Percentiles rank a stretch among this genome's conserved stretches.
phyloP scores from a whole-genome alignment of 2,113 vertebrate species.

The Centrocercus urophasianus region DNA sequence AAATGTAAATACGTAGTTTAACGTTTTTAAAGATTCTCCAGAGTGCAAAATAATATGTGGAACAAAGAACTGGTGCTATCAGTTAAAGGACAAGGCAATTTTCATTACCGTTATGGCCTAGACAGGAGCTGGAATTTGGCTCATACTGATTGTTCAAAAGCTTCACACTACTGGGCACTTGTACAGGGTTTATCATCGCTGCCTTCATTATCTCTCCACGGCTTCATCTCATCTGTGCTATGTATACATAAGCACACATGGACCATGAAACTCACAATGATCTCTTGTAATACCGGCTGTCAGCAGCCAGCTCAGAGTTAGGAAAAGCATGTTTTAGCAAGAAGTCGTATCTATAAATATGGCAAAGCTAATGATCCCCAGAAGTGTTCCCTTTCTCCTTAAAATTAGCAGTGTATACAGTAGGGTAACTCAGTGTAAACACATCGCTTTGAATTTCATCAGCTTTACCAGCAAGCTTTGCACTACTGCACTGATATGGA shows the following conservation, averaged over 20 bases:
- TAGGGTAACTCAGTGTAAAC: constrained; percentile 25
- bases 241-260: neutral
- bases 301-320: neutral
- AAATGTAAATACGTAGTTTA: neutral
- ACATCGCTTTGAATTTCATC: constrained; percentile 24
- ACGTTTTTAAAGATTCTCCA: neutral
- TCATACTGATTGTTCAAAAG: neutral
- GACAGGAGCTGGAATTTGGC: neutral
- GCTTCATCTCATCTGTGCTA: neutral
- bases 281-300: constrained; percentile 25
- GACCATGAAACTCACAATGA: neutral
- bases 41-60: neutral
- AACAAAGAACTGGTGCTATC: neutral
- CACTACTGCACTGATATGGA: neutral
- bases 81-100: neutral
- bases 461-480: neutral
- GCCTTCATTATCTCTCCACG: neutral
- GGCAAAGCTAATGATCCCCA: constrained; percentile 43
- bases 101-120: neutral
- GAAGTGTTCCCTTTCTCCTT: constrained; percentile 33
- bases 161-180: neutral
- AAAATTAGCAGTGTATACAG: constrained; percentile 37
- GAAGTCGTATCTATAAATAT: constrained; percentile 3
- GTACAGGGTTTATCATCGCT: neutral
- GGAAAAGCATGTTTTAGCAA: constrained; percentile 31